phyloP scores from a whole-genome alignment of 2,113 vertebrate genomes.

The Brienomyrus brachyistius region DNA sequence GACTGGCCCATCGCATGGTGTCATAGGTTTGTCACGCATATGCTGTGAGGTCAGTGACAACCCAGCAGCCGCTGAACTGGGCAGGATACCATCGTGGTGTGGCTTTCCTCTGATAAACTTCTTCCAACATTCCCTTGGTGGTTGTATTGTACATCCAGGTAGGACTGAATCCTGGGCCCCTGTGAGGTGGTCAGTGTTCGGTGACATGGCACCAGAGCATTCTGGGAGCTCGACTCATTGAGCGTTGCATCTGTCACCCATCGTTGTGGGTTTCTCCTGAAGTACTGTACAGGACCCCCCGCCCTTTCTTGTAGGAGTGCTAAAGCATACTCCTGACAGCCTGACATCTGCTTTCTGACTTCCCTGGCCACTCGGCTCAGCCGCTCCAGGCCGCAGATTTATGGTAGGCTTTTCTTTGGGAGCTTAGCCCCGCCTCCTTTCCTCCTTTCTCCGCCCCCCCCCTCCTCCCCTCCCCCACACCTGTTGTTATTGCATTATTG shows the following conservation, averaged over 20 bases:
- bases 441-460: not conserved
- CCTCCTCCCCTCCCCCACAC: not conserved
- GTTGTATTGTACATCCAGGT: not conserved
- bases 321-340: slow-evolving; percentile 37
- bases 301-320: slow-evolving; percentile 1
- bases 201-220: not conserved
- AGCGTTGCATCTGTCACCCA: not conserved
- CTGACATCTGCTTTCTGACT: slow-evolving; percentile 59
- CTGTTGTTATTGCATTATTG: not conserved
- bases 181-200: not conserved
- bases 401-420: slow-evolving; percentile 45
- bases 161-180: not conserved
- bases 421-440: not conserved
- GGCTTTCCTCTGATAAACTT: not conserved
- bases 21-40: not conserved
- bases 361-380: slow-evolving; percentile 40
- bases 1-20: not conserved
- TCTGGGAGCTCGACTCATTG: not conserved
- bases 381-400: slow-evolving; percentile 48
- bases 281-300: not conserved
- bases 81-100: not conserved
- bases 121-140: not conserved
- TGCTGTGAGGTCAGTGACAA: not conserved
- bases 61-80: not conserved
- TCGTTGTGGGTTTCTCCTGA: not conserved